These are phyloP conservation scores for Bradypodion pumilum DNA, from an alignment of 2,797 vertebrate species.

Conservation along the genomic window DNA sequence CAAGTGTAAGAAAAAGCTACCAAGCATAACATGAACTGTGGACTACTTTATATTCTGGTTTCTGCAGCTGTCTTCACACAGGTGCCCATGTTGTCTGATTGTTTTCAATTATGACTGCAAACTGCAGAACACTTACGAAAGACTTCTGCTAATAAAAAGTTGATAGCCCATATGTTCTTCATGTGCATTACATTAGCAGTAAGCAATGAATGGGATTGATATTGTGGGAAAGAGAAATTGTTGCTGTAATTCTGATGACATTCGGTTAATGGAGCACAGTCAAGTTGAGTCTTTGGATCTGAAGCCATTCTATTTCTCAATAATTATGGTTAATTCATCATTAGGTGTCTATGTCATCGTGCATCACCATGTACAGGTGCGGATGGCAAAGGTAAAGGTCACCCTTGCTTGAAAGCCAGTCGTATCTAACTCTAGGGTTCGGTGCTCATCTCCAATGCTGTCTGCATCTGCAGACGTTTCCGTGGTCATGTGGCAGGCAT, in stretches of 20 bases:
- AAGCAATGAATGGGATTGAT: slow-evolving; percentile 21
- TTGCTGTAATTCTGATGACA: slow-evolving; percentile 16
- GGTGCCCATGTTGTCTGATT: neutral
- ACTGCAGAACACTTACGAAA: neutral
- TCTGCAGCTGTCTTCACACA: slow-evolving; percentile 28
- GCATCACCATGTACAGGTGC: too few relatives aligned
- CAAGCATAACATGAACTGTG: neutral
- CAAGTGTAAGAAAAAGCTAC: neutral
- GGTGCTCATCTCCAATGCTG: too few relatives aligned
- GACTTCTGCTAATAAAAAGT: neutral
- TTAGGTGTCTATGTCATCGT: neutral
- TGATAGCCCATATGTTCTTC: slow-evolving; percentile 20
- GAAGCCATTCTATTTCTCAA: slow-evolving; percentile 16
- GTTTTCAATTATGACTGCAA: slow-evolving; percentile 28
- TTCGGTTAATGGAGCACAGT: slow-evolving; percentile 7
- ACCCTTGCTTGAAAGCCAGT: too few relatives aligned
- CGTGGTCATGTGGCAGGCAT: too few relatives aligned
- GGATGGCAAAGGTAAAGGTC: too few relatives aligned
- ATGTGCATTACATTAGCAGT: neutral
- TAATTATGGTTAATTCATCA: neutral
- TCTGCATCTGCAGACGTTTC: too few relatives aligned
- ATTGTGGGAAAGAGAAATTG: neutral
- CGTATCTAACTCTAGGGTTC: too few relatives aligned
- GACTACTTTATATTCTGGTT: neutral
- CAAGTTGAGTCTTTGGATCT: slow-evolving; percentile 2